Evolutionary conservation across 1,140 invertebrate genomes (phyloP).

Genomic region (Procambarus clarkii): DNA sequence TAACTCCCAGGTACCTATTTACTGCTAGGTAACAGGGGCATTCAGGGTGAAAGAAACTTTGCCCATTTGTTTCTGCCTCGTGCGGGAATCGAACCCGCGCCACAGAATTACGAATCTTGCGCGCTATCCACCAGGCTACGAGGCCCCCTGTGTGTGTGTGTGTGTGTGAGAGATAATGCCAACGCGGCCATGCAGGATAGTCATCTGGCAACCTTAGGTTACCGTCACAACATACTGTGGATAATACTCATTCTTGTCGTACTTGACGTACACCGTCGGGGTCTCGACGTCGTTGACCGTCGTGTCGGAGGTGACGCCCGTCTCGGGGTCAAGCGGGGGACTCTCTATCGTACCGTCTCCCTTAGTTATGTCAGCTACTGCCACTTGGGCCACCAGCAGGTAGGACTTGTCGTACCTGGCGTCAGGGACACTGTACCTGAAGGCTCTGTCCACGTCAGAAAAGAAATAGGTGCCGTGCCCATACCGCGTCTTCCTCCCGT

Average conservation of each 20-base stretch:
- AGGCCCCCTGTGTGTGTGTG: no score
- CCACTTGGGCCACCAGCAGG: neutral
- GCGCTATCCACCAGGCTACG: no score
- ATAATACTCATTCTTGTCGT: neutral
- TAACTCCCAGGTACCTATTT: no score
- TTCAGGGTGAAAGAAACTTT: no score
- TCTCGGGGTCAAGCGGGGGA: neutral
- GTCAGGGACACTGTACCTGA: neutral
- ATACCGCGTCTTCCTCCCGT: neutral
- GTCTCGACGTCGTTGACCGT: neutral
- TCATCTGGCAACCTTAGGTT: neutral
- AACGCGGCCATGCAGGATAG: no score
- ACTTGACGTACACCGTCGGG: neutral
- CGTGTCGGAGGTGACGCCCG: neutral
- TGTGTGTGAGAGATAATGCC: no score
- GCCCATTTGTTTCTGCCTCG: no score
- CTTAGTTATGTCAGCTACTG: neutral
- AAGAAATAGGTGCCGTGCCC: neutral
- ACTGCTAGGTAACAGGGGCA: no score
- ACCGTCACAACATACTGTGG: neutral
- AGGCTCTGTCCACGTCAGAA: neutral
- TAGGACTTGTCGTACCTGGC: neutral
- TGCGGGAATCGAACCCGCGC: no score
- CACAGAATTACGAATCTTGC: no score
- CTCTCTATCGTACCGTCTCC: neutral